phyloP scores from a whole-genome alignment of 2,113 vertebrate genomes.

The Sula dactylatra region DNA sequence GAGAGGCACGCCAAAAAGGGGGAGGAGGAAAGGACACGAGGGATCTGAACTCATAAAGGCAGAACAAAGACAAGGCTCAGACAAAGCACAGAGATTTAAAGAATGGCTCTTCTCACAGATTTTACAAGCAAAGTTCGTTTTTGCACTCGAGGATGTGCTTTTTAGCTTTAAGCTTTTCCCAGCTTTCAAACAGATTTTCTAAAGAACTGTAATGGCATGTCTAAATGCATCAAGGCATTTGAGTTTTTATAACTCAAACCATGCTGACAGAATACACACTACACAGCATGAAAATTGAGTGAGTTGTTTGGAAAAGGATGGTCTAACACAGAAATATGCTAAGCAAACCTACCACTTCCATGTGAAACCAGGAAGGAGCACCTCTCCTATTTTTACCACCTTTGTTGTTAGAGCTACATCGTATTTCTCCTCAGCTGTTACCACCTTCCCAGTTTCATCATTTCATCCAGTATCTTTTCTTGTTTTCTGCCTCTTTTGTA shows the following conservation, averaged over 20 bases:
- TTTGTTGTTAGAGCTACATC: background rate
- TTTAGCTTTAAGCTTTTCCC: background rate
- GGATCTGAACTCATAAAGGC: conserved; percentile 57
- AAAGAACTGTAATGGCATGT: conserved; percentile 8
- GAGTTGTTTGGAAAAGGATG: background rate
- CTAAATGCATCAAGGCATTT: background rate
- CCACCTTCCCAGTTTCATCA: background rate
- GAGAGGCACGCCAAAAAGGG: background rate
- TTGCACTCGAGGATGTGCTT: background rate
- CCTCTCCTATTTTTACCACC: background rate
- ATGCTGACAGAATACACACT: background rate
- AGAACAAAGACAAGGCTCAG: conserved; percentile 50
- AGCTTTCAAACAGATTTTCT: background rate
- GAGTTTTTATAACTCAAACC: background rate
- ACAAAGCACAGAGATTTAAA: conserved; percentile 14
- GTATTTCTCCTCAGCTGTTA: background rate
- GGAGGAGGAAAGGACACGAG: background rate
- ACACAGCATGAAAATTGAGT: background rate
- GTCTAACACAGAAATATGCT: background rate
- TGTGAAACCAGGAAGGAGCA: background rate
- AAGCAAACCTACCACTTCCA: background rate
- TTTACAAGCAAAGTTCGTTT: background rate
- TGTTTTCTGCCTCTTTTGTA: background rate
- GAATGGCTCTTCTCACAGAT: background rate
- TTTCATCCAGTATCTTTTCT: background rate